Evolutionary conservation across 2,113 vertebrate genomes (phyloP), one percentile per base, ranked within the genome.

Genomic region (Phyllostomus discolor): DNA sequence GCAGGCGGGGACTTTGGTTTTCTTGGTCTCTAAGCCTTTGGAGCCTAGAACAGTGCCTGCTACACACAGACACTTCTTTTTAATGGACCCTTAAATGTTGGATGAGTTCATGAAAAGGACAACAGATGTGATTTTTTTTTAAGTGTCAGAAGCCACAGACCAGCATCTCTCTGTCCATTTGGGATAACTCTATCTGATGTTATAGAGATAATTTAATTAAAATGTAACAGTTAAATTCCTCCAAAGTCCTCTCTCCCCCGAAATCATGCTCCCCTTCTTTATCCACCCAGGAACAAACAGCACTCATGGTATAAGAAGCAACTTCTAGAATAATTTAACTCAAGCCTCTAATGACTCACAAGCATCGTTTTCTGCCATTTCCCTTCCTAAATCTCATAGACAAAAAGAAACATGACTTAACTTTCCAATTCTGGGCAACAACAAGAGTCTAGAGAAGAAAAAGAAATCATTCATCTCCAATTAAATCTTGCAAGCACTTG

Each of bases 321-420:
- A 1, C 33, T 64, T 66, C 43, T 76, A 66, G 52, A 54, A 76
- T 81, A 54, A 87, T 38, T 67, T 48, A 82, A 62, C 8, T 14
- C 20, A 73, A 26, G 16, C 62, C 24, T 85, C 31, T 90, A 88
- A 59, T 88, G n/a, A 62, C 31, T 52, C 52, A 19, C 2, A 15
- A 59, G 4, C 9, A 81, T 76, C 5, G 78, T 12, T 84, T 33
- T 93, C 57, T 80, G 62, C 54, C 26, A 46, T 35, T 78, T 91
- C 48, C 1, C 14, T 90, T 46, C 33, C 14, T 28, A 81, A 67
- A 79, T 72, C n/a, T 76, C n/a, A 80, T 4, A 62, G 19, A 35
- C 11, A 92, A 89, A n/a, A 87, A 35, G 10, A 94, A 96, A 48
- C 5, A 16, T 57, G 28, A 24, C 14, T 69, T 79, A 83, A 76